Conservation (phyloP, 2,888 invertebrate genomes). For the Leptarthrus brevirostris region DNA sequence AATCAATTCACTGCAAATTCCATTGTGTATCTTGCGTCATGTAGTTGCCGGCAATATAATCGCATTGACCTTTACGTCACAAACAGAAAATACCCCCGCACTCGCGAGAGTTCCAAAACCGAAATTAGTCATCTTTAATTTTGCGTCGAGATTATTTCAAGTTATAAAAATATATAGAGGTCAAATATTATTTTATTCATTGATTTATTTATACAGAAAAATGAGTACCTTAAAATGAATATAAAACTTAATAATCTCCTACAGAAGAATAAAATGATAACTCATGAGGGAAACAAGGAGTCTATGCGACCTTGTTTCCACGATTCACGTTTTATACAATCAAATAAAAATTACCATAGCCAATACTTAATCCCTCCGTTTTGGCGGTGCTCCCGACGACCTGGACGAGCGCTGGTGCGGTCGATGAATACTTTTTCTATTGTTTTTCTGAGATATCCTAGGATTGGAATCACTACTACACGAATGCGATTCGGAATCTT, state of each 20-base stretch:
- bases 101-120: no score
- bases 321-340: not conserved
- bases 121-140: no score
- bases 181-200: no score
- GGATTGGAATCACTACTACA: slow-evolving; percentile 21
- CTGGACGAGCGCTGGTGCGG: slow-evolving; percentile 14
- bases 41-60: no score
- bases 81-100: no score
- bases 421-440: slow-evolving; percentile 1
- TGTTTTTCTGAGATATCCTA: not conserved
- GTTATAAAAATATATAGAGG: no score
- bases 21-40: no score
- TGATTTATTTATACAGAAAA: slow-evolving; percentile 27
- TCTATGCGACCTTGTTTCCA: not conserved
- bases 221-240: slow-evolving; percentile 33
- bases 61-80: no score
- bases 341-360: slow-evolving; percentile 20
- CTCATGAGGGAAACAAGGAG: not conserved
- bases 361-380: slow-evolving; percentile 14
- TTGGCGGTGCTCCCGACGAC: slow-evolving; percentile 7
- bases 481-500: slow-evolving; percentile 22
- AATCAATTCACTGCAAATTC: no score
- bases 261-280: not conserved
- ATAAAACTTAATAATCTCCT: slow-evolving; percentile 34
- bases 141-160: no score